Evolutionary conservation across 2,888 invertebrate genomes (phyloP).

Genomic region (Acrobasis repandana): DNA sequence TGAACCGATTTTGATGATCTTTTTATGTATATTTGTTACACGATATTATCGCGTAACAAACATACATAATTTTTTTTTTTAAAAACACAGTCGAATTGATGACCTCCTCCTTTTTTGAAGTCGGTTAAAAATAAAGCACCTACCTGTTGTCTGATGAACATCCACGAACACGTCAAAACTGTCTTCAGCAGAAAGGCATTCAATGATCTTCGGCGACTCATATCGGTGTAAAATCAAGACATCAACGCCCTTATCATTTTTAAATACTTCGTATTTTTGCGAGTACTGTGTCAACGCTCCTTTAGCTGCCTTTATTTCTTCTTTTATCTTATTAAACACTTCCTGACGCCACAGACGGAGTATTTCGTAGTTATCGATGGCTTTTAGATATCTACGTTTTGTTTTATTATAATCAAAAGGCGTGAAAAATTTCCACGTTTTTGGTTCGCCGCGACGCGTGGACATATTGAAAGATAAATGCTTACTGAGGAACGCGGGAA

Average conservation of each 20-base stretch:
- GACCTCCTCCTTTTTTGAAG: too few relatives aligned
- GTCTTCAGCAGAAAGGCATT: conserved; percentile 23
- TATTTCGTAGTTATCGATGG: background rate
- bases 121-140: too few relatives aligned
- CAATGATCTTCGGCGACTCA: conserved; percentile 11
- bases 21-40: too few relatives aligned
- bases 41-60: too few relatives aligned
- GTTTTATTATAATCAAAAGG: background rate
- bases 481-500: background rate
- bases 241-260: background rate
- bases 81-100: too few relatives aligned
- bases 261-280: conserved; percentile 24
- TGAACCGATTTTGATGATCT: too few relatives aligned
- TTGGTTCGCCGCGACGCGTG: conserved; percentile 2
- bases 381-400: background rate
- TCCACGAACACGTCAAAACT: conserved; percentile 21
- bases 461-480: conserved; percentile 1
- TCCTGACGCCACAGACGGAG: background rate
- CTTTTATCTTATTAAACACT: background rate
- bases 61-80: too few relatives aligned
- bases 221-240: conserved; percentile 15
- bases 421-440: background rate
- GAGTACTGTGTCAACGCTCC: background rate
- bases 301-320: background rate
- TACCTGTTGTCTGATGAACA: conserved; percentile 2